Evolutionary conservation across 2,113 vertebrate genomes (phyloP), one percentile per base, ranked within the genome.

Genomic region (Sceloporus undulatus): DNA sequence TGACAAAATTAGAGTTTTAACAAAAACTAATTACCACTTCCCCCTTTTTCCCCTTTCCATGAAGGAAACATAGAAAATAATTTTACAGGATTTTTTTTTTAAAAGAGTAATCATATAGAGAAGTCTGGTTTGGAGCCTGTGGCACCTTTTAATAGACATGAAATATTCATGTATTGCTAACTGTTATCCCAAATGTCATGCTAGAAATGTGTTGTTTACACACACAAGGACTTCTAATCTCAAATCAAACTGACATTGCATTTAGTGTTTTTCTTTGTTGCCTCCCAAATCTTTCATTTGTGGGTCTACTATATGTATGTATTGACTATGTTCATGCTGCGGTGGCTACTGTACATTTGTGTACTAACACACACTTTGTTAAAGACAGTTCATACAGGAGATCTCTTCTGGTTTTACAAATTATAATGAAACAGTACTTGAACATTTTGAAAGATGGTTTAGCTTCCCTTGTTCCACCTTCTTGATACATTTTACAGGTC

Each of bases 341-440:
- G 82, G 16, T 40, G 74, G 27, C 48, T 84, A 54, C n/a, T 88
- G 40, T 90, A 68, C 5, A 4, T 87, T 91, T 89, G 1, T 91
- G 79, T 76, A 16, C 23, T 79, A 14, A 4, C 73, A 0, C 56
- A 0, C n/a, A 9, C 87, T 91, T 87, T 86, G 81, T 77, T 86
- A 88, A 90, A 94, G 27, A 21, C 80, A 82, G 10, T 34, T 74
- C 13, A 65, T 34, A 66, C 65, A 65, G 74, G 6, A 52, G 34
- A 86, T 0, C 84, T 84, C 56, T 86, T 91, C 78, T 90, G 52
- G 42, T 52, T 79, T 1, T 75, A 3, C 66, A 40, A 87, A n/a
- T 88, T 84, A 91, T 77, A 88, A 87, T 2, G 52, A 52, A 84
- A 83, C 56, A 88, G 85, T 90, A 5, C 6, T 54, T 84, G 14